Percentiles rank a stretch among this genome's conserved stretches.
Conservation (phyloP, 2,888 invertebrate species). For the Andricus quercusramuli region DNA sequence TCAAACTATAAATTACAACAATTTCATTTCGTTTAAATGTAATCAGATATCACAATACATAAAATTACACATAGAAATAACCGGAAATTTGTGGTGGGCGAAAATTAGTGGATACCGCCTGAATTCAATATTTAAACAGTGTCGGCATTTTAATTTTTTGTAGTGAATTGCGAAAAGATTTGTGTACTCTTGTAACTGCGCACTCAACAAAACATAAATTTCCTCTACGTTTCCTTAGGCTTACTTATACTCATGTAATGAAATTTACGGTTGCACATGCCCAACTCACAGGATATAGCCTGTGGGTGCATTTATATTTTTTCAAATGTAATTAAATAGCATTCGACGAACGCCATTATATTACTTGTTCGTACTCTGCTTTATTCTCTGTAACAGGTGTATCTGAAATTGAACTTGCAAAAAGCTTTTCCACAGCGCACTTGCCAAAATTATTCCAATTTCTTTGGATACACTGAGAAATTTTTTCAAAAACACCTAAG, state of each 20-base stretch:
- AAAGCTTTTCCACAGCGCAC: slow-evolving; percentile 4
- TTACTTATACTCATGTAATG: slow-evolving; percentile 11
- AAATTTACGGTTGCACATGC: slow-evolving; percentile 35
- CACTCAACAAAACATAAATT: slow-evolving; percentile 21
- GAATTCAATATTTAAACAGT: not conserved
- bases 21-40: no score
- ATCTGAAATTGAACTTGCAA: slow-evolving; percentile 26
- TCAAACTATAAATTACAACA: no score
- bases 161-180: not conserved
- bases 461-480: not conserved
- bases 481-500: not conserved
- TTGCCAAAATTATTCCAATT: not conserved
- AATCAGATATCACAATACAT: no score
- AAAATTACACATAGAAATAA: no score
- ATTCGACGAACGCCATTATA: slow-evolving; percentile 34
- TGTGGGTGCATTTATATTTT: slow-evolving; percentile 37
- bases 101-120: no score
- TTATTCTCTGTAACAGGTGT: slow-evolving; percentile 29
- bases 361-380: slow-evolving; percentile 4
- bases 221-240: slow-evolving; percentile 7
- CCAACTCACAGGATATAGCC: slow-evolving; percentile 29
- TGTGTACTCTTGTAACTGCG: no score
- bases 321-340: slow-evolving; percentile 31
- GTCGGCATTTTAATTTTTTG: not conserved
- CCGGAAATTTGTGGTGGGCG: no score